phyloP scores from a whole-genome alignment of 2,888 invertebrate genomes.

The Nebria salina region DNA sequence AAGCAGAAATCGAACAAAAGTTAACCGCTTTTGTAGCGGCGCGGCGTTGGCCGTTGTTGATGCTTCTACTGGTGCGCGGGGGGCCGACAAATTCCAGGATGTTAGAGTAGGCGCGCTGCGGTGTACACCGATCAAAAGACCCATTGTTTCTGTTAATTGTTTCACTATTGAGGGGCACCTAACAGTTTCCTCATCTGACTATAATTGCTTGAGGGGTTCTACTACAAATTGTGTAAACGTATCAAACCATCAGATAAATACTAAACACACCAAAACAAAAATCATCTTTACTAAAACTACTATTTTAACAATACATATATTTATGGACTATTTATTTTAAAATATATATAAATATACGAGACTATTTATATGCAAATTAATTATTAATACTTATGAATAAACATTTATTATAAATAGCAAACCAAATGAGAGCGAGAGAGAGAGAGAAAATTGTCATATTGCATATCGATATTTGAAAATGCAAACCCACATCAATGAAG shows the following conservation, averaged over 20 bases:
- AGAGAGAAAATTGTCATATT: neutral
- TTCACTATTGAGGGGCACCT: conserved; percentile 24
- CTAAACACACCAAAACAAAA: too few relatives aligned
- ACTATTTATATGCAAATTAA: too few relatives aligned
- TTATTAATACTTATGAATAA: too few relatives aligned
- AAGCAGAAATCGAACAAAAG: conserved; percentile 16
- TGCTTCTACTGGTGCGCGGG: neutral
- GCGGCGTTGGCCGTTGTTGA: neutral
- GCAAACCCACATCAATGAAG: neutral
- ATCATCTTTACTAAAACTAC: too few relatives aligned
- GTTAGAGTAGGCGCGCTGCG: conserved; percentile 24
- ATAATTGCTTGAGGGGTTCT: neutral
- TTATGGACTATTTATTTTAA: too few relatives aligned
- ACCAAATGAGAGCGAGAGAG: too few relatives aligned
- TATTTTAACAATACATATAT: too few relatives aligned
- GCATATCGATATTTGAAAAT: neutral
- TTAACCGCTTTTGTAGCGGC: conserved; percentile 17
- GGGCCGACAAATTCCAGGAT: conserved; percentile 7
- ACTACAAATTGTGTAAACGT: neutral
- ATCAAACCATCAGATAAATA: too few relatives aligned
- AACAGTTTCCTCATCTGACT: neutral
- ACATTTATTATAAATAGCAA: too few relatives aligned
- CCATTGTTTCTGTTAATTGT: conserved; percentile 46
- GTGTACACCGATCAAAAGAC: conserved; percentile 40
- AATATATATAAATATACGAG: too few relatives aligned